Evolutionary conservation across 2,113 vertebrate genomes (phyloP).

Genomic region (Saguinus imperator): DNA sequence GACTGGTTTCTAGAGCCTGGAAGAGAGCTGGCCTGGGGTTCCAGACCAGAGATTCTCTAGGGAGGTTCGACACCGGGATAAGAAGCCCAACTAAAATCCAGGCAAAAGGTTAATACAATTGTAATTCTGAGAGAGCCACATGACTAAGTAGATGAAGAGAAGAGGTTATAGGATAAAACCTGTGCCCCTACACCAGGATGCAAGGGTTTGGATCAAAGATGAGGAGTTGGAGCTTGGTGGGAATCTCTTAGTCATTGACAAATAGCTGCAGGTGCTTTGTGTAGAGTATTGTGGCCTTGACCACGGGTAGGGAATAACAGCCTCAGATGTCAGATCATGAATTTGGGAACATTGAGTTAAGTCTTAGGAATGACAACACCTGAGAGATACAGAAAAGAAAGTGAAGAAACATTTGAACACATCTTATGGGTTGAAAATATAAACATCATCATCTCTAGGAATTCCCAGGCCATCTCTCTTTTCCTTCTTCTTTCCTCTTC

Average conservation of each 20-base stretch:
- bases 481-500: neutral
- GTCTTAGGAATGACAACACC: neutral
- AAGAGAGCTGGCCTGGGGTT: neutral
- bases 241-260: neutral
- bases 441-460: neutral
- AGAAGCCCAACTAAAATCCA: neutral
- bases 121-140: neutral
- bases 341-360: neutral
- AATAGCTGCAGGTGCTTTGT: neutral
- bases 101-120: neutral
- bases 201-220: neutral
- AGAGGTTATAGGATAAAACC: neutral
- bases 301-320: neutral
- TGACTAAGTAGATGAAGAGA: neutral
- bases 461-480: neutral
- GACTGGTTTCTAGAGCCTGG: neutral
- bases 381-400: neutral
- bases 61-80: neutral
- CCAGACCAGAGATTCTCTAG: neutral
- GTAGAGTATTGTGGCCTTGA: neutral
- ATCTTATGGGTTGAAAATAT: neutral
- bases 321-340: neutral
- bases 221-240: neutral
- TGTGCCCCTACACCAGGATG: rapidly evolving
- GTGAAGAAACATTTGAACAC: neutral